Evolutionary conservation across 2,113 vertebrate species (phyloP).

Genomic region (Cottus gobio): DNA sequence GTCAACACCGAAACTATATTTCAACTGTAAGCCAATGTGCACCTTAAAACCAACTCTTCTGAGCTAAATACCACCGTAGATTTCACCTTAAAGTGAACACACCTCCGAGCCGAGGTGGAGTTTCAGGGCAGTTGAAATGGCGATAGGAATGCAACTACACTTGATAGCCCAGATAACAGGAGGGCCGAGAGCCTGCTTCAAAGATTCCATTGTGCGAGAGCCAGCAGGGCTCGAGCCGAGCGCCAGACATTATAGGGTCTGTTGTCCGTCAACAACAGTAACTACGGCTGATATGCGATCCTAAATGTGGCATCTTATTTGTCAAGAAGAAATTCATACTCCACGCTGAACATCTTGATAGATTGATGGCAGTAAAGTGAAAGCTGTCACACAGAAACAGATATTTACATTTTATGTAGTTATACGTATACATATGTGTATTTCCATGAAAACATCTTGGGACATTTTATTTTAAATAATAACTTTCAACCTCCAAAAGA

Average conservation of each 20-base stretch:
- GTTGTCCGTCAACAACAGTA: constrained; percentile 65
- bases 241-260: constrained; percentile 55
- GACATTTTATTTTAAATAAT: background rate
- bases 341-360: background rate
- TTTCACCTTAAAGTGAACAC: constrained; percentile 48
- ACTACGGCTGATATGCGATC: constrained; percentile 54
- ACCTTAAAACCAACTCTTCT: background rate
- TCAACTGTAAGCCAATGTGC: background rate
- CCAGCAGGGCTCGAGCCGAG: constrained; percentile 55
- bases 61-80: constrained; percentile 17
- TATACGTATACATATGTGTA: background rate
- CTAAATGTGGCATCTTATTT: constrained; percentile 45
- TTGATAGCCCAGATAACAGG: constrained; percentile 83
- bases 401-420: background rate
- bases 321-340: background rate
- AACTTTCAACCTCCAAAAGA: background rate
- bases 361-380: background rate
- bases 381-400: background rate
- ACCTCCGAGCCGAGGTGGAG: constrained; percentile 57
- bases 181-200: constrained; percentile 72
- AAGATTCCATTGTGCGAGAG: constrained; percentile 77
- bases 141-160: constrained; percentile 82
- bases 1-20: background rate
- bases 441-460: background rate
- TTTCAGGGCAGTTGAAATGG: constrained; percentile 76